Conservation (phyloP, 2,888 invertebrate species). For the Caenorhabditis zanzibari region DNA sequence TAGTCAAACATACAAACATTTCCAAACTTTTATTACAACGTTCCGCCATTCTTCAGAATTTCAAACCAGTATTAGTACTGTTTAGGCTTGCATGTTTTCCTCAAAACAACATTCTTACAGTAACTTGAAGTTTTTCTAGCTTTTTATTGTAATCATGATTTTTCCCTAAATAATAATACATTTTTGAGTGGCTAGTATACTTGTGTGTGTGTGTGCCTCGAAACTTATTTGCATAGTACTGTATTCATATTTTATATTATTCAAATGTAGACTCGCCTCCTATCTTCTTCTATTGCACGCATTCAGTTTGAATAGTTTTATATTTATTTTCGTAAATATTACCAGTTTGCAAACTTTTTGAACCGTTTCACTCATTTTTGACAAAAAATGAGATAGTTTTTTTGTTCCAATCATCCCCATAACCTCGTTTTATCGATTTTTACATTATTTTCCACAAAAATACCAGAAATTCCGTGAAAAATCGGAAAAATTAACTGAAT, state of each 20-base stretch:
- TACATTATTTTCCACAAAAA: background rate
- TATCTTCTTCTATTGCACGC: background rate
- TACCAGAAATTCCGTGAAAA: background rate
- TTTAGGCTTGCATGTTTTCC: background rate
- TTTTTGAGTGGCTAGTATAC: constrained; percentile 3
- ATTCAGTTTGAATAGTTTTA: constrained; percentile 19
- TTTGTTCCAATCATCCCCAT: background rate
- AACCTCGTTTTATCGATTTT: background rate
- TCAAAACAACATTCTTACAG: no score
- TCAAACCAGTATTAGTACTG: constrained; percentile 36
- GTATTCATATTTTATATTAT: constrained; percentile 61
- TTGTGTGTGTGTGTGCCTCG: constrained; percentile 12
- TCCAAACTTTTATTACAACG: constrained; percentile 49
- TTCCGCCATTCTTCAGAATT: background rate
- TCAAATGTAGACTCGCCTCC: constrained; percentile 25
- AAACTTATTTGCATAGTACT: constrained; percentile 63
- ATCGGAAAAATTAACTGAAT: background rate
- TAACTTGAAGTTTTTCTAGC: background rate
- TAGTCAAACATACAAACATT: constrained; percentile 42
- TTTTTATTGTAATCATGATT: no score
- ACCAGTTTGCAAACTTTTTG: constrained; percentile 17
- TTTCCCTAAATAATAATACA: background rate
- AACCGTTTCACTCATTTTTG: background rate
- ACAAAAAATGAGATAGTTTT: background rate
- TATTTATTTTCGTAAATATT: background rate